Base-by-base conservation (phyloP, 2,797 vertebrate species). In the Enteromius trimaculatus region DNA sequence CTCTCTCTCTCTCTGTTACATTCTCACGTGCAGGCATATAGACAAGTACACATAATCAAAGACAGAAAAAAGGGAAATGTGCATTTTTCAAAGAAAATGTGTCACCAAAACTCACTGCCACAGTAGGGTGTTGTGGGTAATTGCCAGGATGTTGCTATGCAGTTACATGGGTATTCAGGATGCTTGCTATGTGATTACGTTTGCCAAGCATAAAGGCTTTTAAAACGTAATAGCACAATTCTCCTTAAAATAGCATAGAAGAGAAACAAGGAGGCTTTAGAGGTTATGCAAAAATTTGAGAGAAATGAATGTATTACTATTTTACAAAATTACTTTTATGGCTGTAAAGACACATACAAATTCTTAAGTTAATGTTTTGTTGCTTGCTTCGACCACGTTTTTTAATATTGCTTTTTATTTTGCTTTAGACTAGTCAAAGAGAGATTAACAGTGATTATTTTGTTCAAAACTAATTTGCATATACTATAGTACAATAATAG, bases 1-100 rank as follows among this genome's bases (percentile, higher is more conserved):
- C 86, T 76, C 80, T 87, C 70, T 77, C 76, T 87, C 79, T 83
- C 87, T 88, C 85, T 82, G 86, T 81, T 74, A 85, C 79, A 83
- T 87, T 70, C 87, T 84, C 65, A 84, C 81, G 55, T 70, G 7
- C 65, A 66, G 53, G 51, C 13, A 82, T 19, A 70, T 65, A 77
- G 8, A 58, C 9, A 42, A 65, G 11, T 21, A 42, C 66, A 29
- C 8, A 31, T 19, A 62, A 10, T 47, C 64, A 51, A 47, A 66
- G 29, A 65, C 26, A 79, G 19, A 66, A 7, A 37, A 80, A 80
- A 75, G 53, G 11, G 31, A 21, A 51, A 72, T 31, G 17, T 31
- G 17, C 7, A 34, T 66, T 66, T 65, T 65, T 7, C 0, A 6
- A 26, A 26, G 4, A 60, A 60, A 60, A 58, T 68, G 37, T 23